A percentile compares a stretch with the other conserved stretches of the same genome.
These are phyloP conservation scores for Enteromius thamalakanensis DNA, from an alignment of 2,797 vertebrate species.

Conservation along the genomic window DNA sequence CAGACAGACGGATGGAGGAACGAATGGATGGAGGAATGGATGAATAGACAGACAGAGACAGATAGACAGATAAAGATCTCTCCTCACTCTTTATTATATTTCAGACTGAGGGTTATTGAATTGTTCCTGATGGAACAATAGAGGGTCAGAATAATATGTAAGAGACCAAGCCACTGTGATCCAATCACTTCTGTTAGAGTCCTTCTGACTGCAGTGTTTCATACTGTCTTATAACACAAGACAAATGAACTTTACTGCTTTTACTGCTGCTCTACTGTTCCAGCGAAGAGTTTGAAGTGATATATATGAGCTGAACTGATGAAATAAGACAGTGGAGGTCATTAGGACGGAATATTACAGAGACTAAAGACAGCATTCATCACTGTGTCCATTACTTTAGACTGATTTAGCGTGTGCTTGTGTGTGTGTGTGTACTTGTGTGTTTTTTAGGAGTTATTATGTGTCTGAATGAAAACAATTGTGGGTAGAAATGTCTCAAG, in stretches of 20 bases:
- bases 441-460: background rate
- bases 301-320: conserved; percentile 2
- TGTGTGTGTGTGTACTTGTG: conserved; percentile 43
- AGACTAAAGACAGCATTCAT: conserved; percentile 28
- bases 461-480: background rate
- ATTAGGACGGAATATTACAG: conserved; percentile 20
- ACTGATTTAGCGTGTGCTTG: conserved; percentile 51
- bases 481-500: background rate
- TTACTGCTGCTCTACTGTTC: conserved; percentile 7
- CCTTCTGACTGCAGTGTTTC: conserved; percentile 5
- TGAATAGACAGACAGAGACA: background rate
- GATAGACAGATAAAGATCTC: background rate
- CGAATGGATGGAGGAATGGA: background rate
- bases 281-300: background rate
- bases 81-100: conserved; percentile 14
- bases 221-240: conserved; percentile 20
- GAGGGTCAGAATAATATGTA: background rate
- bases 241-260: conserved; percentile 18
- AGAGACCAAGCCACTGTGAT: conserved; percentile 1
- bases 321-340: conserved; percentile 16
- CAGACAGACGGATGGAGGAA: background rate
- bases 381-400: conserved; percentile 3
- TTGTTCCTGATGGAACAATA: conserved; percentile 1
- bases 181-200: conserved; percentile 16
- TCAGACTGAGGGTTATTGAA: conserved; percentile 9